Conservation (phyloP, 2,888 invertebrate genomes). For the Lasioglossum figueresi region DNA sequence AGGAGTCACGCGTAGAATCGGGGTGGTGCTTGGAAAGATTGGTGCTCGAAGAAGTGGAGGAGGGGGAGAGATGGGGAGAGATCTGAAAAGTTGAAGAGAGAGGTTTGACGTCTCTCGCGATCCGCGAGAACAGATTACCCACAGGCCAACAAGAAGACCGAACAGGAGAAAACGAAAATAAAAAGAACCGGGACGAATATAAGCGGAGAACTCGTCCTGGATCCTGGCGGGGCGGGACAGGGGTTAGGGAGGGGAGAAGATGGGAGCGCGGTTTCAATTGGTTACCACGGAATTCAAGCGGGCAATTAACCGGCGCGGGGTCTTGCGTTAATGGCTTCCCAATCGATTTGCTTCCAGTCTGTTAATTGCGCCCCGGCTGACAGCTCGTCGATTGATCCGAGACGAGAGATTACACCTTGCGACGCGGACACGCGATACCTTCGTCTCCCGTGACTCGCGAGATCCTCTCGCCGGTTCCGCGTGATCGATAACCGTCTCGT, state of each 20-base stretch:
- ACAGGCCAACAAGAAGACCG: background rate
- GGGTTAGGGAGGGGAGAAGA: constrained; percentile 10
- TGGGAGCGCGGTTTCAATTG: constrained; percentile 55
- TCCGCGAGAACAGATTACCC: constrained; percentile 38
- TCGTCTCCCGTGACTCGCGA: constrained; percentile 12
- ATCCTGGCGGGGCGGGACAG: background rate
- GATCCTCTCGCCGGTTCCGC: constrained; percentile 12
- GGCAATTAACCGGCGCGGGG: constrained; percentile 60
- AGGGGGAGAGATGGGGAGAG: background rate
- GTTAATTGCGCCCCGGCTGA: constrained; percentile 65
- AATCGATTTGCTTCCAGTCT: constrained; percentile 70
- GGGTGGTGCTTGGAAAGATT: constrained; percentile 67
- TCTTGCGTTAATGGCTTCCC: constrained; percentile 70
- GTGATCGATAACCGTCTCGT: constrained; percentile 25
- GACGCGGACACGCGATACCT: constrained; percentile 49
- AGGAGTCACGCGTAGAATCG: constrained; percentile 64
- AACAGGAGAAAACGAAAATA: constrained; percentile 21
- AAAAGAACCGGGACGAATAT: constrained; percentile 2
- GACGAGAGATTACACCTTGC: constrained; percentile 60
- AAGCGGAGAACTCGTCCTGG: constrained; percentile 35
- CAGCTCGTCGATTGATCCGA: constrained; percentile 59
- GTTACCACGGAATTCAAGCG: constrained; percentile 53
- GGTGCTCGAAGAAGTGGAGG: constrained; percentile 56
- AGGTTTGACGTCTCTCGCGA: constrained; percentile 48
- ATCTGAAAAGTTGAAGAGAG: constrained; percentile 32